A percentile compares a stretch with the other conserved stretches of the same genome.
Conservation (phyloP, 2,888 invertebrate species). For the Perithous albicinctus region DNA sequence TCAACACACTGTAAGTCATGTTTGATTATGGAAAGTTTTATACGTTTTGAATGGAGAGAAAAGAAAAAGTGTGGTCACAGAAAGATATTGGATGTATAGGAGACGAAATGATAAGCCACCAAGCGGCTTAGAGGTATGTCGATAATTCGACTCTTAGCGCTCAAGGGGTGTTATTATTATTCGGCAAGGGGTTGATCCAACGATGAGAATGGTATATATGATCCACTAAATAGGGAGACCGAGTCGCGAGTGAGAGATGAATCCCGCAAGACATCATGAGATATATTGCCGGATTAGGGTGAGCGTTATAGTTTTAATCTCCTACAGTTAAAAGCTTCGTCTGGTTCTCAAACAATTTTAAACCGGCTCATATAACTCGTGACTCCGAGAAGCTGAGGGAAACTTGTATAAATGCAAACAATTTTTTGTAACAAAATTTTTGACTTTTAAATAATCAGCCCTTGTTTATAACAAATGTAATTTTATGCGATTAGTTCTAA, state of each 20-base stretch:
- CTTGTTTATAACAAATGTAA: background rate
- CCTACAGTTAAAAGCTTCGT: constrained; percentile 76
- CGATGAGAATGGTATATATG: constrained; percentile 79
- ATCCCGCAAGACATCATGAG: constrained; percentile 82
- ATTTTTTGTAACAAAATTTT: background rate
- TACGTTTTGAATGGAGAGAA: constrained; percentile 28
- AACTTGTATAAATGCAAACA: background rate
- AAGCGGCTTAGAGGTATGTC: constrained; percentile 64
- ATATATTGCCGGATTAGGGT: constrained; percentile 82
- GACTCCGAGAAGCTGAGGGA: background rate
- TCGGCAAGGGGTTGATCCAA: constrained; percentile 78
- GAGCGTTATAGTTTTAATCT: constrained; percentile 82
- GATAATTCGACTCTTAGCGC: constrained; percentile 67
- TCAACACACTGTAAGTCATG: background rate
- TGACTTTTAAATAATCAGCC: background rate
- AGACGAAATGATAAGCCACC: constrained; percentile 58
- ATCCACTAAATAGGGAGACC: constrained; percentile 80
- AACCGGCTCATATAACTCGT: background rate
- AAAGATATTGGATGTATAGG: constrained; percentile 29
- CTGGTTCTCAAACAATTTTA: constrained; percentile 77
- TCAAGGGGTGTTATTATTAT: constrained; percentile 69
- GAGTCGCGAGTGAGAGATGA: constrained; percentile 78
- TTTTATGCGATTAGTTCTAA: background rate
- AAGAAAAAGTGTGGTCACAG: background rate
- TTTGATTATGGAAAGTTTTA: constrained; percentile 2